Evolutionary conservation across 2,113 vertebrate genomes (phyloP).

Genomic region (Chloroceryle aenea): DNA sequence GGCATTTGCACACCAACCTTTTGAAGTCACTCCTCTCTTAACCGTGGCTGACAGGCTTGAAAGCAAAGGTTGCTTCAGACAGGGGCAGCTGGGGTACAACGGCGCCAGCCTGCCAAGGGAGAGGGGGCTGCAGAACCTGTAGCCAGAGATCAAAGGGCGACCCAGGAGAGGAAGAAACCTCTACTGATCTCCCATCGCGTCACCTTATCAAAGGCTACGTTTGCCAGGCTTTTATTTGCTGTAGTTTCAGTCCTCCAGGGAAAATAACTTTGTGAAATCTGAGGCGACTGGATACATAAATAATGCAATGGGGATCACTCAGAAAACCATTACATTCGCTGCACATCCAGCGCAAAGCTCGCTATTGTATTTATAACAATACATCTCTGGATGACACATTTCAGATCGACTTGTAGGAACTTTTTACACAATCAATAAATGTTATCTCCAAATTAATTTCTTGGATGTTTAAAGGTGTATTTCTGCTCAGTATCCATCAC

Average conservation of each 20-base stretch:
- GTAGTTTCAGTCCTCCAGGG: constrained; percentile 39
- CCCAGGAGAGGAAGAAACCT: neutral
- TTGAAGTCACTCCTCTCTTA: neutral
- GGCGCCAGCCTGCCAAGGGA: neutral
- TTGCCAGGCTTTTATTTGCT: constrained; percentile 29
- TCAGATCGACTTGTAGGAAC: constrained; percentile 40
- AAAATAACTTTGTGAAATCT: constrained; percentile 67
- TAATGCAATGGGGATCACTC: constrained; percentile 31
- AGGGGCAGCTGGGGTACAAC: neutral
- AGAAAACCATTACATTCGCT: neutral
- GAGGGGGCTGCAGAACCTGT: neutral
- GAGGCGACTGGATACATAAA: constrained; percentile 71
- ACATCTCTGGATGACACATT: constrained; percentile 19
- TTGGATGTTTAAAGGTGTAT: constrained; percentile 25
- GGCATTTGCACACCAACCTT: neutral
- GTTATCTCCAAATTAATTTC: constrained; percentile 58
- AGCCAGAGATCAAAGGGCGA: neutral
- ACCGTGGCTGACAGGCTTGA: neutral
- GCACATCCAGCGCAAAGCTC: constrained; percentile 11
- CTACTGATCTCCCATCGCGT: neutral
- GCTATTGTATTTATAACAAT: constrained; percentile 42
- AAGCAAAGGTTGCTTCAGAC: neutral
- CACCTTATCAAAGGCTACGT: neutral
- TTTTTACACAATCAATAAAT: constrained; percentile 41
- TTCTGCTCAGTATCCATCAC: neutral